A percentile compares a stretch with the other conserved stretches of the same genome.
phyloP scores from a whole-genome alignment of 2,797 vertebrate species.

The Poeciliopsis infans region DNA sequence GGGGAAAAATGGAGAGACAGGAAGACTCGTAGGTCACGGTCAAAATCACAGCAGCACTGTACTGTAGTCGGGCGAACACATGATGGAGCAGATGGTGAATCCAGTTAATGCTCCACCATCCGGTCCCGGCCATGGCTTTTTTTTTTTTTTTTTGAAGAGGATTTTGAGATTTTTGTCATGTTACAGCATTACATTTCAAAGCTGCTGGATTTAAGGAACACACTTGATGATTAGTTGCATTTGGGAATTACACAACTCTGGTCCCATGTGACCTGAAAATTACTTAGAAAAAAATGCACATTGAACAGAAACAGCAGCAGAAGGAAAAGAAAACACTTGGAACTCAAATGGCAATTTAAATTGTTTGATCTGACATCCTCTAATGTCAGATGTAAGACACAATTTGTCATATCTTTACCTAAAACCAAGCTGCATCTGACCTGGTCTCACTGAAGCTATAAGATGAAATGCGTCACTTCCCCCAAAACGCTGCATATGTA shows the following conservation, averaged over 20 bases:
- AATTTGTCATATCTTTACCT: background rate
- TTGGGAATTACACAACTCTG: conserved; percentile 48
- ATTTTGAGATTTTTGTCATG: conserved; percentile 34
- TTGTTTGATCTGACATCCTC: background rate
- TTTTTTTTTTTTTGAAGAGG: conserved; percentile 1
- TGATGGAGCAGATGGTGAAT: conserved; percentile 52
- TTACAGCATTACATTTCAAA: conserved; percentile 25
- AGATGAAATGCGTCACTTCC: background rate
- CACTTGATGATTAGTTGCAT: conserved; percentile 46
- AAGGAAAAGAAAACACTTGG: background rate
- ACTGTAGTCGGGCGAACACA: background rate
- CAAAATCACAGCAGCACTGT: conserved; percentile 44
- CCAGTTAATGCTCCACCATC: conserved; percentile 4
- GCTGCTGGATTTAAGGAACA: conserved; percentile 40
- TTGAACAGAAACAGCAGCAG: background rate
- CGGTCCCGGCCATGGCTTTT: conserved; percentile 5
- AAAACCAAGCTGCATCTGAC: background rate
- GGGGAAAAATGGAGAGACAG: background rate
- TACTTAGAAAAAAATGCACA: background rate
- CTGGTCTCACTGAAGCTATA: background rate
- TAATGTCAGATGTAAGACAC: background rate
- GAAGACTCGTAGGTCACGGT: conserved; percentile 4
- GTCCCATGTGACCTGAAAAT: background rate
- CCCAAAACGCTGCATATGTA: too few relatives aligned
- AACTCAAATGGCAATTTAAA: background rate